Percentiles rank a stretch among this genome's conserved stretches.
These are phyloP conservation scores for Nesidiocoris tenuis DNA, from an alignment of 2,888 invertebrate species.

Conservation along the genomic window DNA sequence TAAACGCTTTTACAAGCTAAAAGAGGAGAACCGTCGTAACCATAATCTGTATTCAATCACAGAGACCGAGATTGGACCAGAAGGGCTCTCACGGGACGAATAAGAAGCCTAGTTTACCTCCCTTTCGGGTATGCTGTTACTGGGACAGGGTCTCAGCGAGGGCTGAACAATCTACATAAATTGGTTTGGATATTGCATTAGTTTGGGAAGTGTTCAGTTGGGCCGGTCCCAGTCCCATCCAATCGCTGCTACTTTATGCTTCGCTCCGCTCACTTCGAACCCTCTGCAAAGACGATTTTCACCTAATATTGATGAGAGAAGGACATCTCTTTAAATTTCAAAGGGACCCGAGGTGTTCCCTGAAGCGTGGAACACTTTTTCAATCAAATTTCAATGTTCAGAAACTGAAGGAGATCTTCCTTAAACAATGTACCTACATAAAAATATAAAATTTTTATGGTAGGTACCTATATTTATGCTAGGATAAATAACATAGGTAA, in stretches of 20 bases:
- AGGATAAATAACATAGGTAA: too few relatives aligned
- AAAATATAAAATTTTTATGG: too few relatives aligned
- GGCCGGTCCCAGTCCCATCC: constrained; percentile 26
- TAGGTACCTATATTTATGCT: too few relatives aligned
- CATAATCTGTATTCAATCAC: constrained; percentile 4
- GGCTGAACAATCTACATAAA: constrained; percentile 40
- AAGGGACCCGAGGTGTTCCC: too few relatives aligned
- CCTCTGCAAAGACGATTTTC: not conserved
- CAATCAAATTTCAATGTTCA: too few relatives aligned
- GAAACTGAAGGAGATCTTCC: too few relatives aligned
- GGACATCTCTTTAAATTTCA: too few relatives aligned
- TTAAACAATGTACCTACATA: too few relatives aligned
- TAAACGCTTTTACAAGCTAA: too few relatives aligned
- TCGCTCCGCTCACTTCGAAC: not conserved
- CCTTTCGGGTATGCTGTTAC: not conserved
- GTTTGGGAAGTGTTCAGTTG: constrained; percentile 32
- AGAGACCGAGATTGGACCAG: constrained; percentile 16
- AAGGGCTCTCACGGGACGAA: constrained; percentile 29
- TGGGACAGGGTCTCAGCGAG: constrained; percentile 13
- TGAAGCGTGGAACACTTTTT: too few relatives aligned
- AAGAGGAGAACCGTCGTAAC: too few relatives aligned
- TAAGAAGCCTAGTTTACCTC: constrained; percentile 20
- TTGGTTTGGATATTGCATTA: constrained; percentile 36
- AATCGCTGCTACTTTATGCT: constrained; percentile 21
- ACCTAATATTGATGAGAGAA: not conserved